Conservation (phyloP, 2,113 vertebrate species). For the Protobothrops flavoviridis region DNA sequence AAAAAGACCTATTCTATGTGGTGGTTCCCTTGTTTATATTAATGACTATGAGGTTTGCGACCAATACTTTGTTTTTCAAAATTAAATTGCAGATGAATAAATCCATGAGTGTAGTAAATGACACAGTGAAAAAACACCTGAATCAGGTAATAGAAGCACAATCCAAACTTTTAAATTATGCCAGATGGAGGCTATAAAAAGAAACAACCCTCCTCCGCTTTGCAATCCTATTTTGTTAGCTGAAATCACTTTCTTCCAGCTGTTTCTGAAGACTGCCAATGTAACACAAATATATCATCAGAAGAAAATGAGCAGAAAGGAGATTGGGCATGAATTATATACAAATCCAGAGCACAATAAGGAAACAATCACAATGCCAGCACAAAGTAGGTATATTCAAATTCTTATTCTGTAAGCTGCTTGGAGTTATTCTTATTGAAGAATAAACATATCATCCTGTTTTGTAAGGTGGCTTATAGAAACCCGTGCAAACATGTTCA, state of each 20-base stretch:
- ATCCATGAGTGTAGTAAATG: not conserved
- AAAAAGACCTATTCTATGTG: not conserved
- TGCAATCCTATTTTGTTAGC: not conserved
- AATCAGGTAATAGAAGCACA: not conserved
- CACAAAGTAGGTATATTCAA: not conserved
- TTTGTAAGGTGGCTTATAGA: not conserved
- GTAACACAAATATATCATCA: not conserved
- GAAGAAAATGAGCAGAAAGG: not conserved
- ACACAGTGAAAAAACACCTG: not conserved
- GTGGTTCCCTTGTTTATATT: not conserved
- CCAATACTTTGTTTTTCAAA: not conserved
- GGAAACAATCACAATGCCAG: not conserved
- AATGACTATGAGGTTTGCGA: not conserved
- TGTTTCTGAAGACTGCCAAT: not conserved
- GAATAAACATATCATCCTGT: not conserved
- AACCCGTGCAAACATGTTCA: not conserved
- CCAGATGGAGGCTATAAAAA: not conserved
- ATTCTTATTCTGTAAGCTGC: not conserved
- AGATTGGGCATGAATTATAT: not conserved
- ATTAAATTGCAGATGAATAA: not conserved
- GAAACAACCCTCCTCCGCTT: not conserved
- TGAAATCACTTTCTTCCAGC: not conserved
- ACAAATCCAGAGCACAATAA: not conserved
- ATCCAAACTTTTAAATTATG: conserved; percentile 10
- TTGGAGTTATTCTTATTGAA: not conserved